Base-by-base conservation (phyloP, 2,113 vertebrate genomes). In the Paracanthobrama guichenoti region DNA sequence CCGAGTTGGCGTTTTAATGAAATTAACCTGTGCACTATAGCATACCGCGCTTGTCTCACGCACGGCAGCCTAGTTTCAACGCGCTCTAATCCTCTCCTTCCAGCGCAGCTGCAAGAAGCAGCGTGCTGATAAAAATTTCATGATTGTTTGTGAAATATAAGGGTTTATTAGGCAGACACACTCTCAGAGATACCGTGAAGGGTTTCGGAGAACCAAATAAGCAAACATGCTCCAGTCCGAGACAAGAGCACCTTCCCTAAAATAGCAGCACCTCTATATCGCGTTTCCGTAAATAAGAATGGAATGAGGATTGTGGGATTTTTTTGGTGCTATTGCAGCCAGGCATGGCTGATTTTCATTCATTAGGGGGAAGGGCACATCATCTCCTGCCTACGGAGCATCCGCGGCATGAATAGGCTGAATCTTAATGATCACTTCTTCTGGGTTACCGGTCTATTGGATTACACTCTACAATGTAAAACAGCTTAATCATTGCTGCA, bases 381-480 rank as follows among this genome's bases (percentile, higher is more conserved):
- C 55, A 79, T 80, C 79, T 67, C 24, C 44, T 53, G 48, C 28
- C 78, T 80, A 50, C 10, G 9, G 79, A 57, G 64, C 64, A 81
- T 71, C 64, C 7, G 4, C 3, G 28, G 13, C 77, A 84, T 88
- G 55, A 84, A 46, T 57, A 55, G 81, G 84, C 31, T 77, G 48
- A 80, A 84, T 84, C 76, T 55, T 78, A 78, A 88, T 62, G 42
- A 74, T 76, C 14, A 28, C n/a, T 74, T 77, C 75, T 57, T 88
- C 42, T 18, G 79, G 87, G 83, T 67, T 48, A 72, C 59, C 11
- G 26, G 31, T 88, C 69, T 76, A 85, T 88, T 85, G 69, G 60
- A 83, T 88, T 85, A 88, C 35, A 75, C 72, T 67, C 22, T 64
- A 53, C 74, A 82, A 85, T 86, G 87, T 86, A 83, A 85, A 88